These are phyloP conservation scores for Nibea albiflora DNA, from an alignment of 2,113 vertebrate species.

Conservation along the genomic window DNA sequence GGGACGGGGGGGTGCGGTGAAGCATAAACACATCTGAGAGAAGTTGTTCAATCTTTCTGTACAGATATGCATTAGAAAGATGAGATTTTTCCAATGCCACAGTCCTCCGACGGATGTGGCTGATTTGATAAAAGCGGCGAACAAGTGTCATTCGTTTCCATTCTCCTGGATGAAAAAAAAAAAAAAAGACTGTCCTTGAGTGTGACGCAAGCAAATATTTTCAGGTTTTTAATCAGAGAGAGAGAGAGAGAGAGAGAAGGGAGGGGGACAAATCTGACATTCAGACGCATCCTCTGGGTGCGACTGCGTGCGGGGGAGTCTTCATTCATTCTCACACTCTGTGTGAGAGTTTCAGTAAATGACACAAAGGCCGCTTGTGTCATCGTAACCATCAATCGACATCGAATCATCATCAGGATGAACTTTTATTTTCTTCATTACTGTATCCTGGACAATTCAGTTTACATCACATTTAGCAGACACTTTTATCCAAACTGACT, in stretches of 20 bases:
- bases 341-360: background rate
- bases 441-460: background rate
- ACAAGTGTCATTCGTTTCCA: background rate
- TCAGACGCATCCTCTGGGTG: background rate
- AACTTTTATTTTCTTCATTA: background rate
- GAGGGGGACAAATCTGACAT: background rate
- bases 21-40: background rate
- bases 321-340: slow-evolving; percentile 14
- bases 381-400: background rate
- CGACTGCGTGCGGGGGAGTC: background rate
- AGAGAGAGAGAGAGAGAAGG: background rate
- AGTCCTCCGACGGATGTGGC: background rate
- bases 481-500: too few species aligned
- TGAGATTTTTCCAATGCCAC: background rate
- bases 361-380: slow-evolving; percentile 4
- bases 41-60: slow-evolving; percentile 10
- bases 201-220: slow-evolving; percentile 1
- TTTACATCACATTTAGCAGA: too few species aligned
- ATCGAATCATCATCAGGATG: background rate
- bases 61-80: background rate
- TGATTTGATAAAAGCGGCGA: slow-evolving; percentile 9
- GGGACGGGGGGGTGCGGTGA: background rate
- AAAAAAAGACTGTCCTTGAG: background rate
- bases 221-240: background rate
- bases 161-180: background rate